Evolutionary conservation across 2,888 invertebrate species (phyloP).

Genomic region (Cryptocheilus praepositus): DNA sequence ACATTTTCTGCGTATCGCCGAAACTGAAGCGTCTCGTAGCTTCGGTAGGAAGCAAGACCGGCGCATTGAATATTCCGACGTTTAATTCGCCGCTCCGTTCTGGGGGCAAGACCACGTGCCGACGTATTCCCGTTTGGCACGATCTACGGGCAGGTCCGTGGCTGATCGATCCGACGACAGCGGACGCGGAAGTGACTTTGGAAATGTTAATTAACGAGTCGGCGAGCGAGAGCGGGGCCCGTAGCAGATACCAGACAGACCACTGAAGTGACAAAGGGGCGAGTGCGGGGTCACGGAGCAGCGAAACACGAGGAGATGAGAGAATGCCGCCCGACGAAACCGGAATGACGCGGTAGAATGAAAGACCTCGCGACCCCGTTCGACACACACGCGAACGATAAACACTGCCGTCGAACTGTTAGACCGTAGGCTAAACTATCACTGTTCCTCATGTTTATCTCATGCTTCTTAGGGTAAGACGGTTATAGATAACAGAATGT

Average conservation of each 20-base stretch:
- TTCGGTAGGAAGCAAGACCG: too few species aligned
- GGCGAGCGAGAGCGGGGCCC: conserved; percentile 1
- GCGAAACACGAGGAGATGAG: neutral
- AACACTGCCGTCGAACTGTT: too few species aligned
- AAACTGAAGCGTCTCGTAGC: too few species aligned
- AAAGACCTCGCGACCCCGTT: conserved; percentile 33
- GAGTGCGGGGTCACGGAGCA: neutral
- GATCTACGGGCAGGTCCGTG: conserved; percentile 12
- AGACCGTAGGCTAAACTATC: too few species aligned
- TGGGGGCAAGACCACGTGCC: conserved; percentile 6
- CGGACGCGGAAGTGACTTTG: conserved; percentile 30
- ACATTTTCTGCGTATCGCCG: too few species aligned
- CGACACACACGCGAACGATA: conserved; percentile 17
- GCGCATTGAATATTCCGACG: neutral
- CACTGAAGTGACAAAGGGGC: neutral
- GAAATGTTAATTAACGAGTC: conserved; percentile 40
- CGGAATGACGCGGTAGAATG: conserved; percentile 10
- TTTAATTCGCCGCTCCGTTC: neutral
- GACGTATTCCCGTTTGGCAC: neutral
- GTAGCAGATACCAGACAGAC: neutral
- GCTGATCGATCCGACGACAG: conserved; percentile 33
- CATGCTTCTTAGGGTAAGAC: too few species aligned
- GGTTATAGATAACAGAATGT: too few species aligned
- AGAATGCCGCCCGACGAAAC: conserved; percentile 10
- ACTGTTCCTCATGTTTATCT: too few species aligned